Base-by-base conservation (phyloP, 2,113 vertebrate genomes). In the Hippocampus abdominalis region DNA sequence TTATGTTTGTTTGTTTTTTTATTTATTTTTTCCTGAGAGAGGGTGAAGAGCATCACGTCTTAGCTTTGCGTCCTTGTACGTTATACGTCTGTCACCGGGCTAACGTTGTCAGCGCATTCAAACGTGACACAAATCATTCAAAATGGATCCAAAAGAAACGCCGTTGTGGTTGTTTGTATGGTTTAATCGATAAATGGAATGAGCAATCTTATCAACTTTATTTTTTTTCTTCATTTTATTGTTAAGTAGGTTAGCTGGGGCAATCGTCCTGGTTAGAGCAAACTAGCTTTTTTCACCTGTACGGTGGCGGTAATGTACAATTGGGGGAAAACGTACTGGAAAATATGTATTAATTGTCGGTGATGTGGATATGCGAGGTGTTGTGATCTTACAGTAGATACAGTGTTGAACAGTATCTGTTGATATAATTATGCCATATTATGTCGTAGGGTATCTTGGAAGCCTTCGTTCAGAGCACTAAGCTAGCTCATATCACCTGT, bases 261-360 rank as follows among this genome's bases (percentile, higher is more conserved):
- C 74, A 81, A 70, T 68, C 78, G 70, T 81, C 80, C 46, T 25
- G 73, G 25, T n/a, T 75, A 71, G 70, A 39, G 49, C 68, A 7
- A 62, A 74, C 68, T 70, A 74, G 64, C 78, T 78, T 53, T 65
- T 44, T 9, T 69, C 63, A 49, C 39, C 59, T 32, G 9, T 15
- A 7, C 44, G 46, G 12, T 60, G 15, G 16, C 18, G 25, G 4
- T 59, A 57, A 59, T 8, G 6, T 21, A 4, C 13, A 13, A 25
- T 9, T 66, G 18, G n/a, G 3, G 21, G 44, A 23, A 23, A 23
- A 11, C 2, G 2, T 3, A n/a, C 12, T 15, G 42, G 42, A 12
- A 44, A 44, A 44, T 2, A 10, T 44, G 42, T 13, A 13, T 44
- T 10, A 44, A 2, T 44, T 13, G 32, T 36, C 32, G 13, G 44